Evolutionary conservation across 2,888 invertebrate genomes (phyloP).

Genomic region (Barypeithes pellucidus): DNA sequence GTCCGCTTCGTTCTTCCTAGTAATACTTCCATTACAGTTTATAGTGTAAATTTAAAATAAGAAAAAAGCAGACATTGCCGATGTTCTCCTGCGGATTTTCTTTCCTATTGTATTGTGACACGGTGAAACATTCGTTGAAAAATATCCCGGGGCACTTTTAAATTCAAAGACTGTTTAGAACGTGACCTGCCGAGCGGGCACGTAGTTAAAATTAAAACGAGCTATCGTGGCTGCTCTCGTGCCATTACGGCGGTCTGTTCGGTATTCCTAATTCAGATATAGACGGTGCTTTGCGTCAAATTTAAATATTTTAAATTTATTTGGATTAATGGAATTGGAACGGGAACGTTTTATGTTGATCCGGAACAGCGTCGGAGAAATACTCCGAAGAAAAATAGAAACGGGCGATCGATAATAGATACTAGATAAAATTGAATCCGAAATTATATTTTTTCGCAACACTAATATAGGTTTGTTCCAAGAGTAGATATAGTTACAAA

Average conservation of each 20-base stretch:
- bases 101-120: constrained; percentile 15
- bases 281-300: constrained; percentile 34
- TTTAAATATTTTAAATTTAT: constrained; percentile 39
- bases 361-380: neutral
- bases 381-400: no score
- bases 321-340: constrained; percentile 20
- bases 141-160: constrained; percentile 45
- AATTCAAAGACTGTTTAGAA: constrained; percentile 46
- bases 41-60: no score
- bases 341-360: constrained; percentile 4
- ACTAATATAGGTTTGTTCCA: no score
- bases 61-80: no score
- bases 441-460: no score
- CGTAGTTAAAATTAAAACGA: constrained; percentile 49
- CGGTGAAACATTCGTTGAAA: constrained; percentile 40
- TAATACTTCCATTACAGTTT: no score
- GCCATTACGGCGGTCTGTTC: constrained; percentile 35
- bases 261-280: constrained; percentile 40
- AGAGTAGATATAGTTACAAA: no score
- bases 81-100: neutral
- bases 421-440: no score
- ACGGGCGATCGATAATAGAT: no score
- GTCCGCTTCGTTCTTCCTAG: no score
- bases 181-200: constrained; percentile 39
- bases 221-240: constrained; percentile 43